Evolutionary conservation across 2,888 invertebrate species (phyloP).

Genomic region (Drosophila melanosoma): DNA sequence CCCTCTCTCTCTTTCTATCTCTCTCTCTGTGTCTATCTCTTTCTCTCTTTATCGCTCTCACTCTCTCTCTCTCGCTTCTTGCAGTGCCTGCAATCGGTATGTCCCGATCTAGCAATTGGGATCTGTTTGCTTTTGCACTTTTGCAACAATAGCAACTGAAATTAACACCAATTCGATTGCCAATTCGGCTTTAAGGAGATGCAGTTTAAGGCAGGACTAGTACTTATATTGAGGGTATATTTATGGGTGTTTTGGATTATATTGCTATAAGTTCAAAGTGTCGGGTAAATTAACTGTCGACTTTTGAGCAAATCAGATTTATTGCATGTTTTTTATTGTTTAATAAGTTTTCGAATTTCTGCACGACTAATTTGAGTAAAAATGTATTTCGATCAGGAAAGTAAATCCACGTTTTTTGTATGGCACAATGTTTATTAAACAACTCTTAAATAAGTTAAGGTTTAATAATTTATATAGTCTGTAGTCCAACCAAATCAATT

Average conservation of each 20-base stretch:
- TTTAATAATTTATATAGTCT: background rate
- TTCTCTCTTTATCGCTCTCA: background rate
- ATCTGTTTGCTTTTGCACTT: slow-evolving; percentile 64
- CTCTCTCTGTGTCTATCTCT: background rate
- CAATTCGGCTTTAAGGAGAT: slow-evolving; percentile 18
- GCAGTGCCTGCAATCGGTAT: slow-evolving; percentile 23
- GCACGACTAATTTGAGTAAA: background rate
- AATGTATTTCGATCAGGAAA: background rate
- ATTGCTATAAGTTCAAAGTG: background rate
- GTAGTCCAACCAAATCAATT: background rate
- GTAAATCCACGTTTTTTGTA: background rate
- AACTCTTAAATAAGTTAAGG: background rate
- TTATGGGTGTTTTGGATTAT: background rate
- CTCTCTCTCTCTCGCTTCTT: background rate
- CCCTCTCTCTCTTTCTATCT: background rate
- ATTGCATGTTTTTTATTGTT: background rate
- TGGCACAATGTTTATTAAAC: background rate
- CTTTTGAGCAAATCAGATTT: background rate
- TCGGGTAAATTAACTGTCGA: slow-evolving; percentile 5
- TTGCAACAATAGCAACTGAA: slow-evolving; percentile 65
- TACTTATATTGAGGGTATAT: slow-evolving; percentile 1
- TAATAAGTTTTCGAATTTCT: background rate
- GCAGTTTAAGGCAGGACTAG: slow-evolving; percentile 24
- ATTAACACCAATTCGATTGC: slow-evolving; percentile 70
- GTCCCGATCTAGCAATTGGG: slow-evolving; percentile 37